phyloP scores from a whole-genome alignment of 2,113 vertebrate species.

The Cygnus buccinator region DNA sequence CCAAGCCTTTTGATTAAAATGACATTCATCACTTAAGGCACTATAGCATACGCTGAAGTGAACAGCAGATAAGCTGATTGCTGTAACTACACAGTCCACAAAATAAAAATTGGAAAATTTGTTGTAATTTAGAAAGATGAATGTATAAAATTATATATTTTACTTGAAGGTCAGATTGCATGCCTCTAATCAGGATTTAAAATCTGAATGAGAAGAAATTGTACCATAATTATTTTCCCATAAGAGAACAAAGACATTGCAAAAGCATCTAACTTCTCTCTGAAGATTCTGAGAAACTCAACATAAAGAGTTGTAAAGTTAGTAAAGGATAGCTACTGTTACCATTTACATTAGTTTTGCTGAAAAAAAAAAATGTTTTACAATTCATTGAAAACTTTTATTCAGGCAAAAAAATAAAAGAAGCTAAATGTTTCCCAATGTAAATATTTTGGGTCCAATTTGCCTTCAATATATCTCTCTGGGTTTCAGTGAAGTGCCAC shows the following conservation, averaged over 20 bases:
- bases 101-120: conserved; percentile 77
- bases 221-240: conserved; percentile 68
- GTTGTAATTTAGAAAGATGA: conserved; percentile 72
- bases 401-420: background rate
- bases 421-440: background rate
- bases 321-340: background rate
- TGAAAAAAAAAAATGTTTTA: conserved; percentile 14
- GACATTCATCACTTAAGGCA: conserved; percentile 35
- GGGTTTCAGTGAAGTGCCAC: background rate
- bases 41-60: background rate
- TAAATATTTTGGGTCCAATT: background rate
- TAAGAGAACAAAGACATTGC: conserved; percentile 64
- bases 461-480: background rate
- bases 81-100: conserved; percentile 52
- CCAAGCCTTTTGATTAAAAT: conserved; percentile 52
- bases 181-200: conserved; percentile 72
- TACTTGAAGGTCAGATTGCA: conserved; percentile 70
- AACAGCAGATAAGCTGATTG: conserved; percentile 62
- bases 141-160: conserved; percentile 70
- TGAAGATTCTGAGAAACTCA: conserved; percentile 44
- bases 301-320: background rate
- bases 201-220: conserved; percentile 74
- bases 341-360: background rate
- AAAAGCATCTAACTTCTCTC: conserved; percentile 45
- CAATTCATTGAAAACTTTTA: background rate